Evolutionary conservation across 2,113 vertebrate species (phyloP), one percentile per base, ranked within the genome.

Genomic region (Megaptera novaeangliae): DNA sequence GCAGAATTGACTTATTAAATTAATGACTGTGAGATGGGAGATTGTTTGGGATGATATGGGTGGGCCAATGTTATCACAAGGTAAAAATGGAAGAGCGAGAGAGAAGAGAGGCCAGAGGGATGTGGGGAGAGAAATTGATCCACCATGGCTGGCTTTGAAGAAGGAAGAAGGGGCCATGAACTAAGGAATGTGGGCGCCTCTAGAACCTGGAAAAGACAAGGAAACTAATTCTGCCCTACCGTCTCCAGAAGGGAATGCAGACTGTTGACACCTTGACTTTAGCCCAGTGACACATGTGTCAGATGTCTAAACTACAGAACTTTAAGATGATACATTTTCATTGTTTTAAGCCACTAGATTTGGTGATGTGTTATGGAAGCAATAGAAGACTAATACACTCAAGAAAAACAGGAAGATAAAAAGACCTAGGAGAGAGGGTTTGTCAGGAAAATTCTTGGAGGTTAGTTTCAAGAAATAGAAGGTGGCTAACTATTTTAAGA

Each of bases 91-190:
- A 84, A 87, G 17, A 57, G 2, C 10, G 14, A 71, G n/a, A 55
- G 66, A 77, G 66, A 85, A 74, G 55, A 72, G 27, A 80, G 46
- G 68, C 46, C 75, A 46, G 17, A 29, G 4, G 14, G 5, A 25
- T 34, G 13, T 0, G 5, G 27, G 5, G 1, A 57, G 34, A 55
- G 25, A 80, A 77, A 6, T 6, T n/a, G 31, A 55, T 25, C 31
- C 0, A 2, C 21, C 6, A 27, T 3, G 29, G 12, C 8, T 87
- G 49, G 2, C 36, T 64, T n/a, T 91, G 25, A 59, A 39, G 52
- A 74, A 68, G 11, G n/a, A 72, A 6, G 17, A 17, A 27, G 3
- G 9, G 2, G 2, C 14, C 39, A 10, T 0, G 1, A 52, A 5
- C 12, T 15, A 55, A 88, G 59, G 14, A 25, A 34, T n/a, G 29